Percentiles rank a stretch among this genome's conserved stretches.
Evolutionary conservation across 2,888 invertebrate genomes (phyloP).

Genomic region (Chrysolina americana): DNA sequence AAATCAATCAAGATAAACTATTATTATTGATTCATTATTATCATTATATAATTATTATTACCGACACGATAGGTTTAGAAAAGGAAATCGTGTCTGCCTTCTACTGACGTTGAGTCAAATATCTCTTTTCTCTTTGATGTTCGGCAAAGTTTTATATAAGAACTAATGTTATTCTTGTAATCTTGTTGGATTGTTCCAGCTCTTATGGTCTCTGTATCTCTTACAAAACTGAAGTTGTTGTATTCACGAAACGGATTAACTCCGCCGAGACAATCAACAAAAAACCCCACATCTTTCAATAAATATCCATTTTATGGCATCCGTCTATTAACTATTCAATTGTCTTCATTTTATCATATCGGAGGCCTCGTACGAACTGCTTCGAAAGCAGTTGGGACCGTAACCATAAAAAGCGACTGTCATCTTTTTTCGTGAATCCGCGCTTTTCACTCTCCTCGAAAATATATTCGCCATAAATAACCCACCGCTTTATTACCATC

Average conservation of each 20-base stretch:
- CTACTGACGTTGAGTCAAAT: too few species aligned
- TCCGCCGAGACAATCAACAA: neutral
- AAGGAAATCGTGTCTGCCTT: too few species aligned
- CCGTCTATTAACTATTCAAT: neutral
- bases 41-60: too few species aligned
- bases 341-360: slow-evolving; percentile 23
- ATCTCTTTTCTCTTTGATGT: too few species aligned
- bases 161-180: too few species aligned
- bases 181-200: too few species aligned
- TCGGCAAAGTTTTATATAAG: too few species aligned
- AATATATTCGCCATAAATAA: slow-evolving; percentile 59
- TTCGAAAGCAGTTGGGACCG: slow-evolving; percentile 21
- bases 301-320: neutral
- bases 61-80: too few species aligned
- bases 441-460: slow-evolving; percentile 36
- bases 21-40: too few species aligned
- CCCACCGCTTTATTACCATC: slow-evolving; percentile 63
- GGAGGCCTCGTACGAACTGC: slow-evolving; percentile 12
- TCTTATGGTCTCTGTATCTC: too few species aligned
- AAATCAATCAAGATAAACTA: too few species aligned
- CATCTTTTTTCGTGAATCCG: slow-evolving; percentile 37
- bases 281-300: neutral
- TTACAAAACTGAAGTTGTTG: too few species aligned
- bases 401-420: slow-evolving; percentile 27
- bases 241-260: neutral